These are phyloP conservation scores for Aphis gossypii DNA, from an alignment of 1,140 invertebrate genomes.

Conservation along the genomic window DNA sequence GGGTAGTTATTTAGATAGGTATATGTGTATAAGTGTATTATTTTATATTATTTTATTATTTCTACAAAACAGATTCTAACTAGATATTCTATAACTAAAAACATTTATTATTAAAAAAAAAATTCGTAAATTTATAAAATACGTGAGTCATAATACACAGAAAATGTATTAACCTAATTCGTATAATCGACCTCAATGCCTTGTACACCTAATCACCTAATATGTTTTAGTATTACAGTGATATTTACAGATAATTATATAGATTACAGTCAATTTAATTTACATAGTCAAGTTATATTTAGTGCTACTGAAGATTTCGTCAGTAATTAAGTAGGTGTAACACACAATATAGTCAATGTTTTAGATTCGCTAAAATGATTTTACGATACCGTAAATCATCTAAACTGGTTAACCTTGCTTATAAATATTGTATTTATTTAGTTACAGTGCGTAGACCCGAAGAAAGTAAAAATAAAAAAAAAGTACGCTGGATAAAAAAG, in stretches of 20 bases:
- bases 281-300: background rate
- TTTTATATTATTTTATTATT: too few relatives aligned
- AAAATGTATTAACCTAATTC: background rate
- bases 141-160: background rate
- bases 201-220: background rate
- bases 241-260: background rate
- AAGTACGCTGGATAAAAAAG: background rate
- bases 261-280: background rate
- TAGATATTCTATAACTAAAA: background rate
- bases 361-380: background rate
- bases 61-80: background rate
- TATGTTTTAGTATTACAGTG: background rate
- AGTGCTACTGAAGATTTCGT: background rate
- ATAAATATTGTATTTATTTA: background rate
- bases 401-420: conserved; percentile 8
- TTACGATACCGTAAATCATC: background rate
- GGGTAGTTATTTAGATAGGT: background rate
- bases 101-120: background rate
- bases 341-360: background rate
- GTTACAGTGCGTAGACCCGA: background rate
- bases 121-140: background rate
- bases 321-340: background rate
- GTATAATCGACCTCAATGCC: background rate
- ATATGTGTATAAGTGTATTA: too few relatives aligned
- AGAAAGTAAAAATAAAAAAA: conserved; percentile 29